phyloP scores from a whole-genome alignment of 2,113 vertebrate genomes.

The Sterrhoptilus dennistouni region DNA sequence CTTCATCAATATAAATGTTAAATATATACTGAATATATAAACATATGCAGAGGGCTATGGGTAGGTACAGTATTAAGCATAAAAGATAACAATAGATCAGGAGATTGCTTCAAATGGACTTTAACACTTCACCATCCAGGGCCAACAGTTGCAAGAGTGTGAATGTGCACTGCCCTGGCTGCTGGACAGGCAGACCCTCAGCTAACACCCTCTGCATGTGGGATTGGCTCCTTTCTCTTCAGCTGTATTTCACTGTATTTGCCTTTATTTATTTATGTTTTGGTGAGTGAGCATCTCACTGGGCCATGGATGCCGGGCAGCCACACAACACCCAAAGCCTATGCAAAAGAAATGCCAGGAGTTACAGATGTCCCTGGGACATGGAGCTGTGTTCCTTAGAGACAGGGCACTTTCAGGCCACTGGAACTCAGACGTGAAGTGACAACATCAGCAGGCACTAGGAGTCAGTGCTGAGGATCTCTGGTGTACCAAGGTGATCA shows the following conservation, averaged over 20 bases:
- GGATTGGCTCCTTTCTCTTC: background rate
- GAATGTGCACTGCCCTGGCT: background rate
- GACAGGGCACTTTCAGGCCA: rapidly evolving
- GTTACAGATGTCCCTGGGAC: rapidly evolving
- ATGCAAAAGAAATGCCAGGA: background rate
- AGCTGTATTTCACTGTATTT: background rate
- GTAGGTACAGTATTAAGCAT: background rate
- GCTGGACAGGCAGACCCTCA: background rate
- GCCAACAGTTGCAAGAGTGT: background rate
- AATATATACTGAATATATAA: background rate
- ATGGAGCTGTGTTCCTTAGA: background rate
- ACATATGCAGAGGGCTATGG: background rate
- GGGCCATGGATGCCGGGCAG: background rate
- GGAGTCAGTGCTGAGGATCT: background rate
- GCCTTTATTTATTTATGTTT: background rate
- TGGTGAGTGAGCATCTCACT: background rate
- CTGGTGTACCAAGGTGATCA: background rate
- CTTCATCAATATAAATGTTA: background rate
- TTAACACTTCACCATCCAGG: background rate
- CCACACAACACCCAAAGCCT: background rate
- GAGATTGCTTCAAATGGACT: background rate
- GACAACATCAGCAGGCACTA: background rate
- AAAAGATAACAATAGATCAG: background rate
- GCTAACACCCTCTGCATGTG: background rate
- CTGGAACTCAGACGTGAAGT: background rate